A percentile compares a stretch with the other conserved stretches of the same genome.
phyloP scores from a whole-genome alignment of 2,888 invertebrate species.

The Cerceris rybyensis region DNA sequence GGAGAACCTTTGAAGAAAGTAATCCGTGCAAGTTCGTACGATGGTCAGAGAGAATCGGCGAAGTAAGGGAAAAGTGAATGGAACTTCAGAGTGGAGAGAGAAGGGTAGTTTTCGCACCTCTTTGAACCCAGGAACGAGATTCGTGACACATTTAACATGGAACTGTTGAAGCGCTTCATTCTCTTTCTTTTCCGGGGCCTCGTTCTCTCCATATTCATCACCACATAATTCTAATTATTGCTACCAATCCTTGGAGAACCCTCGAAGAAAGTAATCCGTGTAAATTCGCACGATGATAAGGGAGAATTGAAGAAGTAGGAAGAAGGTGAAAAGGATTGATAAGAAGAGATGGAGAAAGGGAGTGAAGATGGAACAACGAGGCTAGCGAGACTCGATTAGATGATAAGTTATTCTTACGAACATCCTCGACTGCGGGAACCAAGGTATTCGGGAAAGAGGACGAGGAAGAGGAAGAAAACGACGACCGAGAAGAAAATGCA shows the following conservation, averaged over 20 bases:
- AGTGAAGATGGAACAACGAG: constrained; percentile 42
- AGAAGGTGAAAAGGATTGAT: not conserved
- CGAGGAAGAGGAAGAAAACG: constrained; percentile 47
- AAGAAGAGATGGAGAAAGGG: constrained; percentile 4
- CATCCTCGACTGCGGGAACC: constrained; percentile 28
- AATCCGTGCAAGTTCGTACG: constrained; percentile 3
- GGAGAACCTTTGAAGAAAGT: not conserved
- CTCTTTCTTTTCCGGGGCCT: not conserved
- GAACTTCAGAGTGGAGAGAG: constrained; percentile 3
- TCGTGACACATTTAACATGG: not conserved
- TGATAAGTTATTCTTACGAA: constrained; percentile 48
- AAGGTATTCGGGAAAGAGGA: constrained; percentile 51
- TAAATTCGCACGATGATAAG: not conserved
- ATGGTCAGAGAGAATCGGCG: not conserved
- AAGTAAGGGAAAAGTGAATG: constrained; percentile 1
- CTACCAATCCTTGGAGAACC: not conserved
- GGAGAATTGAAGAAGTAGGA: constrained; percentile 1
- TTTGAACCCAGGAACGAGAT: not conserved
- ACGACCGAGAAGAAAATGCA: constrained; percentile 42
- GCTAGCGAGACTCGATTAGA: constrained; percentile 55
- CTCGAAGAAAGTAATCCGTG: not conserved
- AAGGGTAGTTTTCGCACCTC: not conserved
- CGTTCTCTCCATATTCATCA: no score
- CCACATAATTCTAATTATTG: no score
- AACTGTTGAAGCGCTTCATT: constrained; percentile 1